Evolutionary conservation across 1,140 invertebrate genomes (phyloP).

Genomic region (Cecropterus lyciades): DNA sequence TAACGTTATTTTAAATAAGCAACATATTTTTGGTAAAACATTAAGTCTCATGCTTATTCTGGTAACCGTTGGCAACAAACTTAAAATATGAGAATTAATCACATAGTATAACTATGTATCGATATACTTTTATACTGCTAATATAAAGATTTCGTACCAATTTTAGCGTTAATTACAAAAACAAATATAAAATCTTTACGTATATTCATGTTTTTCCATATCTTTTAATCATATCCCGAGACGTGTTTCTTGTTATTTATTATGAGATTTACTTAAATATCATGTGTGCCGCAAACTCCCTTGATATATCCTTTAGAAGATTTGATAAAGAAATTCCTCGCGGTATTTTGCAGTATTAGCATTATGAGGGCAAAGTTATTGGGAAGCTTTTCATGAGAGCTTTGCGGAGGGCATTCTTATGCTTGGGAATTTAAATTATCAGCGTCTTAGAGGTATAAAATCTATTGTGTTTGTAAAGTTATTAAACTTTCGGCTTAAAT

Average conservation of each 20-base stretch:
- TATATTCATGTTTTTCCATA: neutral
- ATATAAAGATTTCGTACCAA: no score
- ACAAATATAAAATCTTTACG: neutral
- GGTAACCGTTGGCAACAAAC: no score
- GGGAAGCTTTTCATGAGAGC: conserved; percentile 8
- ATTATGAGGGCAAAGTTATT: conserved; percentile 28
- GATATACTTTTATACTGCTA: no score
- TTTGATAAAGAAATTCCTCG: conserved; percentile 31
- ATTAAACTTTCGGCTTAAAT: no score
- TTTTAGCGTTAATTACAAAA: no score
- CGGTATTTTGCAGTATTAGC: conserved; percentile 27
- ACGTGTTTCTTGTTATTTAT: conserved; percentile 5
- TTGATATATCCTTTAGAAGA: conserved; percentile 23
- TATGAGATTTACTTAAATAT: conserved; percentile 23
- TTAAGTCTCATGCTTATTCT: no score
- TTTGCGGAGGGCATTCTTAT: conserved; percentile 21
- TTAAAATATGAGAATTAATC: no score
- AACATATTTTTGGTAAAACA: no score
- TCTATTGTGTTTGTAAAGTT: no score
- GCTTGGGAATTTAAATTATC: conserved; percentile 11
- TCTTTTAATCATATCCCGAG: neutral
- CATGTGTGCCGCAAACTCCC: conserved; percentile 7
- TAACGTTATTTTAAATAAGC: no score
- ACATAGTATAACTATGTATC: no score
- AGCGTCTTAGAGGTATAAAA: neutral